phyloP scores from a whole-genome alignment of 1,140 invertebrate species.

The Bombus terrestris region DNA sequence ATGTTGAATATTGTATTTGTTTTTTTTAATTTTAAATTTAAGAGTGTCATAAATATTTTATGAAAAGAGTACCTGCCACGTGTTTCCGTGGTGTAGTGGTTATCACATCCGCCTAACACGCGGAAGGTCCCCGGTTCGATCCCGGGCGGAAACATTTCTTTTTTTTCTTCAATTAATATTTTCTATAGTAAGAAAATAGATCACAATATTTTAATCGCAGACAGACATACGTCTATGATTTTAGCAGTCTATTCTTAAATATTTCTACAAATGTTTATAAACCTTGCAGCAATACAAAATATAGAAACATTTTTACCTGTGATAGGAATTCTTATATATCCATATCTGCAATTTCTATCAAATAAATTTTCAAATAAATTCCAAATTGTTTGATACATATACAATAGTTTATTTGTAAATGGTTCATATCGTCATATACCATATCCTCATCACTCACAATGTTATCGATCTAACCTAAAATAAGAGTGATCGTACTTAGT shows the following conservation, averaged over 20 bases:
- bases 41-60: accelerated
- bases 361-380: not conserved
- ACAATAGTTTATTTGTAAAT: too few species aligned
- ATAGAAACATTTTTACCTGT: not conserved
- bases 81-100: conserved; percentile 72
- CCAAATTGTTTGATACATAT: too few species aligned
- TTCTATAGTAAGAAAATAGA: too few species aligned
- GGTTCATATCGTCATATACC: not conserved
- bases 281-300: not conserved
- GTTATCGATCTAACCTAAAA: not conserved
- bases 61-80: accelerated
- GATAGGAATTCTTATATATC: not conserved
- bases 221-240: too few species aligned
- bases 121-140: conserved; percentile 73
- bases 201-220: not conserved
- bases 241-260: too few species aligned
- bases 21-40: not conserved
- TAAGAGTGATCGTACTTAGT: not conserved
- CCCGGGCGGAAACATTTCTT: conserved; percentile 69
- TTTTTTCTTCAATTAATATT: not conserved
- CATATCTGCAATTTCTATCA: too few species aligned
- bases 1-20: too few species aligned
- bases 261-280: not conserved
- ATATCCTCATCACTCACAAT: not conserved
- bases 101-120: conserved; percentile 73